Percentiles rank a stretch among this genome's conserved stretches.
Evolutionary conservation across 2,888 invertebrate genomes (phyloP).

Genomic region (Apamea epomidion): DNA sequence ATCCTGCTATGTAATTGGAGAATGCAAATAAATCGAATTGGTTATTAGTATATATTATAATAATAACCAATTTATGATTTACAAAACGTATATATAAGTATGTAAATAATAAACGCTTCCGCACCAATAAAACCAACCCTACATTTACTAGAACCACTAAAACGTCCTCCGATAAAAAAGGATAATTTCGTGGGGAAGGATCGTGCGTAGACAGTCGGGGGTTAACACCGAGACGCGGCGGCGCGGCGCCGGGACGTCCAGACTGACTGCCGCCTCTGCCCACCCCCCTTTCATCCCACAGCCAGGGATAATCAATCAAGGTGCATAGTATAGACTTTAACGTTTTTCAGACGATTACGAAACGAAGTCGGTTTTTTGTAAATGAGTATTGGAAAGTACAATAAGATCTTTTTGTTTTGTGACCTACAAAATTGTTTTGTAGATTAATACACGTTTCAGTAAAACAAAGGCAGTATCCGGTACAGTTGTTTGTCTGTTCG

Average conservation of each 20-base stretch:
- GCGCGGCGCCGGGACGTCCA: constrained; percentile 59
- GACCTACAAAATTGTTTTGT: constrained; percentile 6
- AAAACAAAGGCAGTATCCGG: background rate
- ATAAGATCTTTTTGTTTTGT: constrained; percentile 13
- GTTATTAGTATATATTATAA: background rate
- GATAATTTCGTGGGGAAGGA: constrained; percentile 8
- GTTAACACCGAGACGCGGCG: constrained; percentile 45
- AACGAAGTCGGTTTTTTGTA: constrained; percentile 7
- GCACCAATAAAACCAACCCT: background rate
- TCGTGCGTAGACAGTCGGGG: constrained; percentile 23
- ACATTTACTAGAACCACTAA: background rate
- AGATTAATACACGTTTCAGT: background rate
- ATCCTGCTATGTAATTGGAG: background rate
- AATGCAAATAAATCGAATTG: background rate
- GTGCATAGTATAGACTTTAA: constrained; percentile 29
- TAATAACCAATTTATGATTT: background rate
- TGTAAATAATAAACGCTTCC: background rate
- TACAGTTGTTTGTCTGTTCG: constrained; percentile 13
- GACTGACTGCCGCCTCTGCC: constrained; percentile 55
- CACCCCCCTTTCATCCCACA: constrained; percentile 1
- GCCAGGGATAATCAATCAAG: constrained; percentile 54
- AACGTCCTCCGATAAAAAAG: constrained; percentile 4
- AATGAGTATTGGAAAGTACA: constrained; percentile 13
- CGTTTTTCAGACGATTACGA: constrained; percentile 19
- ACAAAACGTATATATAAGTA: background rate